Evolutionary conservation across 1,140 invertebrate species (phyloP).

Genomic region (Panagrolaimus sp.): DNA sequence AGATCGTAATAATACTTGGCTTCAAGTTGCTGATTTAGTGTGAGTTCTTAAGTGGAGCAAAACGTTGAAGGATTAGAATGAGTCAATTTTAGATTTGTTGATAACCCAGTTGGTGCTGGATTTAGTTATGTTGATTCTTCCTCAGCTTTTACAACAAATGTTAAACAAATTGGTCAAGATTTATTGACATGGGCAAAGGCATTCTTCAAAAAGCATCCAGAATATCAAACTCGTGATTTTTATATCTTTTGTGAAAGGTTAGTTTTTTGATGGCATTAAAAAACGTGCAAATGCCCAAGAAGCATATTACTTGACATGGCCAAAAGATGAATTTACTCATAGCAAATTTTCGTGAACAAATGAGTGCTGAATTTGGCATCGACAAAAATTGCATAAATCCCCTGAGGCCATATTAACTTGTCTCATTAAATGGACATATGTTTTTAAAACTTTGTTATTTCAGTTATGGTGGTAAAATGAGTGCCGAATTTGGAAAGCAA

Average conservation of each 20-base stretch:
- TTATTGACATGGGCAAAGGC: constrained; percentile 68
- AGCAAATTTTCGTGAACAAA: too few relatives aligned
- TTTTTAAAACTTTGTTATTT: too few relatives aligned
- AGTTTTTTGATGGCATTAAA: neutral
- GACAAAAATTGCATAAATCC: too few relatives aligned
- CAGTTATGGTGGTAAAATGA: constrained; percentile 81
- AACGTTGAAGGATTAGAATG: too few relatives aligned
- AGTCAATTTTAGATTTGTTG: constrained; percentile 65
- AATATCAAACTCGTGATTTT: constrained; percentile 65
- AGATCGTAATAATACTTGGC: constrained; percentile 42
- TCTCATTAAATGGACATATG: too few relatives aligned
- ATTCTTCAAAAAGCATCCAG: constrained; percentile 63
- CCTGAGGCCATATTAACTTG: too few relatives aligned
- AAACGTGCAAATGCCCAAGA: too few relatives aligned
- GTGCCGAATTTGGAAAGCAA: constrained; percentile 68
- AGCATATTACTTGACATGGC: too few relatives aligned
- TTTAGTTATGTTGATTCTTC: constrained; percentile 72
- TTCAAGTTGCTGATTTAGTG: constrained; percentile 68
- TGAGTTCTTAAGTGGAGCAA: too few relatives aligned
- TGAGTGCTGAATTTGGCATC: too few relatives aligned
- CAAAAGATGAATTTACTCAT: too few relatives aligned
- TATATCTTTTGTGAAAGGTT: constrained; percentile 73
- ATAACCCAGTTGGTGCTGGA: constrained; percentile 81
- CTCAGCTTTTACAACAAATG: constrained; percentile 65
- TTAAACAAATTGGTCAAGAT: constrained; percentile 72